A percentile compares a stretch with the other conserved stretches of the same genome.
These are phyloP conservation scores for Cordilura impudica DNA, from an alignment of 2,888 invertebrate genomes.

Conservation along the genomic window DNA sequence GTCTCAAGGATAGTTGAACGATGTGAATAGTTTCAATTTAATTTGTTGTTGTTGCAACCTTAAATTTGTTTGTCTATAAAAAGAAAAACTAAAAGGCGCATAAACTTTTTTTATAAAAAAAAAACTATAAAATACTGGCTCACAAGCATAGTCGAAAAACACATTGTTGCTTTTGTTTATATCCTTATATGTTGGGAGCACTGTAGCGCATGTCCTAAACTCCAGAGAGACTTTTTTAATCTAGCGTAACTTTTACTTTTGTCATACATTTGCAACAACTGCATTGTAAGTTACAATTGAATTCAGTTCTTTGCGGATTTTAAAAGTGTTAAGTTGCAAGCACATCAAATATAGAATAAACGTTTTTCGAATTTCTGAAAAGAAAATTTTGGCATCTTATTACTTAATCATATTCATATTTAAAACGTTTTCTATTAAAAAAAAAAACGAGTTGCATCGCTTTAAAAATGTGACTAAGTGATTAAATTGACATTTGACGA, in stretches of 20 bases:
- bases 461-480: too few relatives aligned
- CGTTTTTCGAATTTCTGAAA: not conserved
- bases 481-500: too few relatives aligned
- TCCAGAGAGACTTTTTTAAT: constrained; percentile 9
- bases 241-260: constrained; percentile 12
- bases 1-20: constrained; percentile 52
- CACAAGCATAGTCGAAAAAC: constrained; percentile 28
- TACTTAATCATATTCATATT: not conserved
- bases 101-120: not conserved
- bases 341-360: not conserved
- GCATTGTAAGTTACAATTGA: constrained; percentile 24
- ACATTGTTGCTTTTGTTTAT: constrained; percentile 61
- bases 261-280: constrained; percentile 3
- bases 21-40: constrained; percentile 52
- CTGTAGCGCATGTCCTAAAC: constrained; percentile 40
- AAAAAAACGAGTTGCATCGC: too few relatives aligned
- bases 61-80: constrained; percentile 23
- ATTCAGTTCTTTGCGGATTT: constrained; percentile 60
- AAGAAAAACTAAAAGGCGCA: not conserved
- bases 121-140: not conserved
- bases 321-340: constrained; percentile 37
- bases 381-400: not conserved
- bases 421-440: too few relatives aligned
- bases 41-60: constrained; percentile 5
- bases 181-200: not conserved